Evolutionary conservation across 2,113 vertebrate genomes (phyloP).

Genomic region (Reinhardtius hippoglossoides): DNA sequence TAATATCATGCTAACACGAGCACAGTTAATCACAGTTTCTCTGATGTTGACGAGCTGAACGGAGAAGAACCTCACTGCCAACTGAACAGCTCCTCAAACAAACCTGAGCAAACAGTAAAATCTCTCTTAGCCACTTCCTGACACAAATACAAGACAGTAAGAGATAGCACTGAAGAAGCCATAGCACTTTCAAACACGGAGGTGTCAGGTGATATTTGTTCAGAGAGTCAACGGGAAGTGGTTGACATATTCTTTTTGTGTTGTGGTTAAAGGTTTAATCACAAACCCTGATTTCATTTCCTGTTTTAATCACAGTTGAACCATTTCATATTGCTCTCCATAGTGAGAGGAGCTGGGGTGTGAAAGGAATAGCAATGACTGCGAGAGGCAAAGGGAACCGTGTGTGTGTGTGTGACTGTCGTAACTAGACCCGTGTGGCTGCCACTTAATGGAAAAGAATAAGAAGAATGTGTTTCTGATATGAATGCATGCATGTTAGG

Average conservation of each 20-base stretch:
- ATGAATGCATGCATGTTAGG: constrained; percentile 38
- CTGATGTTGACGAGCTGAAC: constrained; percentile 4
- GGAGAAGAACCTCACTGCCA: constrained; percentile 22
- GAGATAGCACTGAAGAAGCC: neutral
- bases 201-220: constrained; percentile 10
- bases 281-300: constrained; percentile 61
- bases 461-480: constrained; percentile 44
- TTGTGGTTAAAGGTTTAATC: constrained; percentile 37
- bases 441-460: constrained; percentile 63
- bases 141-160: neutral
- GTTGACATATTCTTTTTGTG: constrained; percentile 15
- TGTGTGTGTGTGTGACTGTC: constrained; percentile 46
- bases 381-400: constrained; percentile 37
- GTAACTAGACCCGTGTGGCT: constrained; percentile 53
- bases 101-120: constrained; percentile 2
- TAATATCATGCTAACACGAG: neutral
- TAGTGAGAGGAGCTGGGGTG: constrained; percentile 64
- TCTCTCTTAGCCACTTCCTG: neutral
- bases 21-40: neutral
- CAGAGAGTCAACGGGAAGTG: constrained; percentile 14
- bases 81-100: constrained; percentile 2
- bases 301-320: constrained; percentile 68
- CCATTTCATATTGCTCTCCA: constrained; percentile 67
- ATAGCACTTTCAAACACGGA: constrained; percentile 20
- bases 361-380: constrained; percentile 81